phyloP scores from a whole-genome alignment of 2,797 vertebrate genomes.

The Trichosurus vulpecula region DNA sequence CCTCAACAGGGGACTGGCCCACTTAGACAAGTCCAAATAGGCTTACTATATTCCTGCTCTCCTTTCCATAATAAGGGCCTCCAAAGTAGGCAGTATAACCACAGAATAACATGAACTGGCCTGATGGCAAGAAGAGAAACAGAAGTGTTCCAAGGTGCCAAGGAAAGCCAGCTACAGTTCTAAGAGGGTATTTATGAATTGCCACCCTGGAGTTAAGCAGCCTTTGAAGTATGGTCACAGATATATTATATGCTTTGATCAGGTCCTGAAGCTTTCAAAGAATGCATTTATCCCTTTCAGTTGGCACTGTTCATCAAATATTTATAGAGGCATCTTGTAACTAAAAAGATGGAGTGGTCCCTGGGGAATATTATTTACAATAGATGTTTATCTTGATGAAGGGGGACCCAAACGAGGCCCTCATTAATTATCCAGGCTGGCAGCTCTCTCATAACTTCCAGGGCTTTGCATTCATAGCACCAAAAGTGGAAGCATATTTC shows the following conservation, averaged over 20 bases:
- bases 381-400: not conserved
- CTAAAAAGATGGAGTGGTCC: not conserved
- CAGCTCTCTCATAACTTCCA: not conserved
- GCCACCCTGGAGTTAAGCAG: not conserved
- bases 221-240: not conserved
- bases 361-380: not conserved
- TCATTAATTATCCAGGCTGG: not conserved
- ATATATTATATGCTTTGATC: slow-evolving; percentile 10
- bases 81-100: not conserved
- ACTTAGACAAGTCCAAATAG: not conserved
- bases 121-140: not conserved
- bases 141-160: not conserved
- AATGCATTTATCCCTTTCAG: not conserved
- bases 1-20: not conserved
- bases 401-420: not conserved
- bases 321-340: slow-evolving; percentile 14
- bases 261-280: not conserved
- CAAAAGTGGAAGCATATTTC: not conserved
- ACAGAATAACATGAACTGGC: not conserved
- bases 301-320: slow-evolving; percentile 6
- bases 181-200: not conserved
- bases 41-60: not conserved
- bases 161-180: not conserved
- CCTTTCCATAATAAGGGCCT: not conserved
- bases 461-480: not conserved